These are phyloP conservation scores for Ferdinandea cuprea DNA, from an alignment of 2,888 invertebrate species.

Conservation along the genomic window DNA sequence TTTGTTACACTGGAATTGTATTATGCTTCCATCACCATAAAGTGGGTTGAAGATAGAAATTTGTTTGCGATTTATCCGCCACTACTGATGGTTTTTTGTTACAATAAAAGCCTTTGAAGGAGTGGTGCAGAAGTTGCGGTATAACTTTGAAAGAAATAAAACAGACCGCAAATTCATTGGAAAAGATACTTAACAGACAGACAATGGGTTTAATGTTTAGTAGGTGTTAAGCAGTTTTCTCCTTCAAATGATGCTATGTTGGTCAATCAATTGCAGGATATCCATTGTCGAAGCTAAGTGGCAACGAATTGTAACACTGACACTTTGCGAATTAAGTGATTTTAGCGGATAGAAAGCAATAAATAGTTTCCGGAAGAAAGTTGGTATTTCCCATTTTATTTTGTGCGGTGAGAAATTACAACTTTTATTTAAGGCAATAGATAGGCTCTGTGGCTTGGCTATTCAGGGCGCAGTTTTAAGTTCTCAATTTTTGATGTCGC, in stretches of 20 bases:
- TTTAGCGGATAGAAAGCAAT: too few relatives aligned
- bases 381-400: too few relatives aligned
- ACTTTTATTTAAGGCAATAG: too few relatives aligned
- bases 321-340: background rate
- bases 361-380: too few relatives aligned
- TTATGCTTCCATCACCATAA: conserved; percentile 31
- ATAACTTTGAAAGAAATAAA: background rate
- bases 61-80: conserved; percentile 26
- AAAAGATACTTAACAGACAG: background rate
- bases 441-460: too few relatives aligned
- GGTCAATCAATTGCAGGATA: conserved; percentile 2
- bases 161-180: conserved; percentile 3
- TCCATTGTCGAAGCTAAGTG: background rate
- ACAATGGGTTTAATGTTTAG: background rate
- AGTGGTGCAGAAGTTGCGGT: background rate
- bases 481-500: too few relatives aligned
- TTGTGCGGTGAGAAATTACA: too few relatives aligned
- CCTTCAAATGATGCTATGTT: background rate
- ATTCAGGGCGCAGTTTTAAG: too few relatives aligned
- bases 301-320: background rate
- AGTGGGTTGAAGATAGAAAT: conserved; percentile 46
- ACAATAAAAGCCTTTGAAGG: conserved; percentile 9
- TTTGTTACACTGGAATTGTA: conserved; percentile 36
- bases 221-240: conserved; percentile 10
- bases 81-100: conserved; percentile 7